phyloP scores from a whole-genome alignment of 1,140 invertebrate genomes.

The Drosophila lacertosa region DNA sequence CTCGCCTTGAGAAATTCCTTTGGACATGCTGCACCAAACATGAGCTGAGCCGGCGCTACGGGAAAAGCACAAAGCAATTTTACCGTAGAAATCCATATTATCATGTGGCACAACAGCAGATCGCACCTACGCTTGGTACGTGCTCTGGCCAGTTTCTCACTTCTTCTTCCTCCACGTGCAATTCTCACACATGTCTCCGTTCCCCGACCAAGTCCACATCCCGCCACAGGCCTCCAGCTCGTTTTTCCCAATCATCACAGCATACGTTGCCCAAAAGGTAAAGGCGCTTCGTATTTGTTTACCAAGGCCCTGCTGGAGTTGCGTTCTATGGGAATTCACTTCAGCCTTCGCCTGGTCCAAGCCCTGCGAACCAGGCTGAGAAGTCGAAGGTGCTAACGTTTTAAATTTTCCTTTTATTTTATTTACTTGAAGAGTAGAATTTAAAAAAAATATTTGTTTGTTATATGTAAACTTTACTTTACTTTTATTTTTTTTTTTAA shows the following conservation, averaged over 20 bases:
- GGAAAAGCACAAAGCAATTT: constrained; percentile 65
- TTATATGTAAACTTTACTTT: no score
- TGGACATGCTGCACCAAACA: constrained; percentile 46
- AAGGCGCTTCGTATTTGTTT: constrained; percentile 58
- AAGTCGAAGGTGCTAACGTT: constrained; percentile 64
- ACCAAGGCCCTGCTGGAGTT: constrained; percentile 42
- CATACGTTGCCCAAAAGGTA: constrained; percentile 56
- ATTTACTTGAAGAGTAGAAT: no score
- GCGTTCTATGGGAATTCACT: constrained; percentile 37
- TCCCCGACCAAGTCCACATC: constrained; percentile 21
- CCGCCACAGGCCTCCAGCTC: constrained; percentile 34
- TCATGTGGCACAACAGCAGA: constrained; percentile 64
- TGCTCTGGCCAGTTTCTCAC: constrained; percentile 34
- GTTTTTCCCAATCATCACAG: constrained; percentile 61
- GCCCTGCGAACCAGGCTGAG: constrained; percentile 37
- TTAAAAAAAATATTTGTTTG: no score
- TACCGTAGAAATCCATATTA: constrained; percentile 44
- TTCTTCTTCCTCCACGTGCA: no score
- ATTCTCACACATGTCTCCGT: constrained; percentile 35
- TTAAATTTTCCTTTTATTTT: neutral
- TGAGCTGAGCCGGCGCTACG: constrained; percentile 77
- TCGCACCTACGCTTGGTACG: constrained; percentile 73
- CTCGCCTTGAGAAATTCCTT: constrained; percentile 71
- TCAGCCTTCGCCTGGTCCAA: neutral
- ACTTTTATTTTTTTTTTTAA: no score